These are phyloP conservation scores for Lophius americanus DNA, from an alignment of 2,797 vertebrate genomes.

Conservation along the genomic window DNA sequence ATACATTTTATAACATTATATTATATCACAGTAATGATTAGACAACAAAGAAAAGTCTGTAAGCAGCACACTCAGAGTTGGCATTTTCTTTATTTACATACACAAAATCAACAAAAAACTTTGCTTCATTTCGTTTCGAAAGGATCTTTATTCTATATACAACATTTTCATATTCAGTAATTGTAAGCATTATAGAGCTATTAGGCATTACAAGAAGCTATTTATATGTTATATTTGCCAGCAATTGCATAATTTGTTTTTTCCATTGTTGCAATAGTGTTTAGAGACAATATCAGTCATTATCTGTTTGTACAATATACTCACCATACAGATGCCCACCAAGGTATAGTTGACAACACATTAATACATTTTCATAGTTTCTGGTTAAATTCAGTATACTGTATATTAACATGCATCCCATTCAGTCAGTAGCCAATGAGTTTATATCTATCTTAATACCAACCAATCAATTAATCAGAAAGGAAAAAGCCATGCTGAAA, in stretches of 20 bases:
- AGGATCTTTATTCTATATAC: neutral
- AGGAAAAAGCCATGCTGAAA: neutral
- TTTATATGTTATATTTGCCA: neutral
- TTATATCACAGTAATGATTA: neutral
- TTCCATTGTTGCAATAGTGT: too few relatives aligned
- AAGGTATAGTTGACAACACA: too few relatives aligned
- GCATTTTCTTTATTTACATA: neutral
- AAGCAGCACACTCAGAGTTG: neutral
- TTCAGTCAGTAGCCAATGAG: neutral
- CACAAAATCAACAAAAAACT: neutral
- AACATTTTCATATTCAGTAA: too few relatives aligned
- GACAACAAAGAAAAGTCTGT: neutral
- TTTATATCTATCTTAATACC: neutral
- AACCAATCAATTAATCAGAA: neutral
- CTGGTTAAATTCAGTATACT: too few relatives aligned
- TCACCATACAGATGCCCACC: too few relatives aligned
- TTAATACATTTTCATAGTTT: too few relatives aligned
- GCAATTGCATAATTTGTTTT: neutral
- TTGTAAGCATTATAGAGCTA: too few relatives aligned
- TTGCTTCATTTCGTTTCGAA: neutral
- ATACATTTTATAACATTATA: neutral
- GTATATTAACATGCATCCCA: neutral
- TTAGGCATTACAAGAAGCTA: neutral
- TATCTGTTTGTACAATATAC: too few relatives aligned
- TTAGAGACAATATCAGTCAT: too few relatives aligned